Base-by-base conservation (phyloP, 2,888 invertebrate species). In the Ecliptopera silaceata region DNA sequence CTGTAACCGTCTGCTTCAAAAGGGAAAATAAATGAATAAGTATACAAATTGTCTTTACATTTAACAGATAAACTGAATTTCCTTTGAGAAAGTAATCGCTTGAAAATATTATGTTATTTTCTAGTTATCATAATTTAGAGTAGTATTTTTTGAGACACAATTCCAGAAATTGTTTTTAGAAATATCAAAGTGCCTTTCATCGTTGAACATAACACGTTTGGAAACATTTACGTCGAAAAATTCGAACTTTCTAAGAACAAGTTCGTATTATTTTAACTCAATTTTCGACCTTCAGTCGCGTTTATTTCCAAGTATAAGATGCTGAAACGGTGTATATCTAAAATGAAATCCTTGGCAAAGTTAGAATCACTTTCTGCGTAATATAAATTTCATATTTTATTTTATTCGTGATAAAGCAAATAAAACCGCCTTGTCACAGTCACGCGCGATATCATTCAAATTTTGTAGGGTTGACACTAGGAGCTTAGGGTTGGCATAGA, bases 381-480 rank as follows among this genome's bases (percentile, higher is more conserved):
- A 47, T 46, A 17, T 55, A 31, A n/a, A 54, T 36, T 58, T 49
- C 42, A 47, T 41, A 59, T 51, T 38, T 54, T 17, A 59, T 59
- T 50, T 59, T 50, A 50, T 54, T 47, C 44, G 54, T 22, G 41
- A 45, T 50, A 56, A 17, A 41, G 53, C 53, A 45, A 50, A 66
- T 69, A 66, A 70, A 64, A 59, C 55, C 13, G 56, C 43, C 41
- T 38, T 67, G 65, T 65, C 64, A 59, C 63, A 61, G 63, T 58
- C 63, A 60, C 41, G 56, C 59, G 48, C 52, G 61, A 64, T 72
- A 66, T 61, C 53, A 56, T 57, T 56, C 17, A 53, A 53, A 64
- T 59, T 58, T 50, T 46, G 31, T 56, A 72, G 71, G 71, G 72
- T 60, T 71, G 67, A 39, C 48, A 31, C 48, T 48, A 31, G 39